Evolutionary conservation across 2,113 vertebrate genomes (phyloP).

Genomic region (Eulemur rufifrons): DNA sequence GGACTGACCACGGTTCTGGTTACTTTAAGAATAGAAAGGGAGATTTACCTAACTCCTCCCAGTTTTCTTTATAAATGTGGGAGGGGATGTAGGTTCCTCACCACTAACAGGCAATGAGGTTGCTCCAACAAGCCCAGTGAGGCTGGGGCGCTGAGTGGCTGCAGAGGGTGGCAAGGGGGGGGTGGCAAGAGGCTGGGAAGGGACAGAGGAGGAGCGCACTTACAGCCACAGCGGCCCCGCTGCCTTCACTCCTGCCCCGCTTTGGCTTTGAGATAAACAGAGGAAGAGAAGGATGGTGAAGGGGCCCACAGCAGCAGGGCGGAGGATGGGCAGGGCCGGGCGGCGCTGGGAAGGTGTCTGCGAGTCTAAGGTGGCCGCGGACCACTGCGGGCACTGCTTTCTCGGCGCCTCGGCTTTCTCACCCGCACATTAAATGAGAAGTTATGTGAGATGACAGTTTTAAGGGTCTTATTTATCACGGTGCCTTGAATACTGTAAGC

Average conservation of each 20-base stretch:
- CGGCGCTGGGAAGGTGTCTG: accelerated
- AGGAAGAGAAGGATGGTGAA: not conserved
- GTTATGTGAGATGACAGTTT: not conserved
- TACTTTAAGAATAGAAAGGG: not conserved
- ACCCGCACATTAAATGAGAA: not conserved
- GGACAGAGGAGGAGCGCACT: not conserved
- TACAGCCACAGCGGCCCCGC: too few relatives aligned
- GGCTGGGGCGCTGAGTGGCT: accelerated
- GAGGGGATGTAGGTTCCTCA: not conserved
- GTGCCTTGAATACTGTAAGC: not conserved
- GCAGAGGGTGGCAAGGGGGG: not conserved
- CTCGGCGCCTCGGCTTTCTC: not conserved
- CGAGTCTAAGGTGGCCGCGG: accelerated
- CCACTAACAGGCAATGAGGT: not conserved
- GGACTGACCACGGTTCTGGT: not conserved
- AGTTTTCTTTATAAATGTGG: not conserved
- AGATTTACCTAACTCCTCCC: not conserved
- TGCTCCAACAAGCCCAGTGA: not conserved
- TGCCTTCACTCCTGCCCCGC: not conserved
- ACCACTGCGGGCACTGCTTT: accelerated
- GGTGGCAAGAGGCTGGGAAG: not conserved
- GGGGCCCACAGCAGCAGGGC: not conserved
- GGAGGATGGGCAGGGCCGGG: not conserved
- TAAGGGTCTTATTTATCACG: not conserved
- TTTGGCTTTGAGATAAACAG: not conserved